Evolutionary conservation across 2,797 vertebrate species (phyloP).

Genomic region (Argentina silus): DNA sequence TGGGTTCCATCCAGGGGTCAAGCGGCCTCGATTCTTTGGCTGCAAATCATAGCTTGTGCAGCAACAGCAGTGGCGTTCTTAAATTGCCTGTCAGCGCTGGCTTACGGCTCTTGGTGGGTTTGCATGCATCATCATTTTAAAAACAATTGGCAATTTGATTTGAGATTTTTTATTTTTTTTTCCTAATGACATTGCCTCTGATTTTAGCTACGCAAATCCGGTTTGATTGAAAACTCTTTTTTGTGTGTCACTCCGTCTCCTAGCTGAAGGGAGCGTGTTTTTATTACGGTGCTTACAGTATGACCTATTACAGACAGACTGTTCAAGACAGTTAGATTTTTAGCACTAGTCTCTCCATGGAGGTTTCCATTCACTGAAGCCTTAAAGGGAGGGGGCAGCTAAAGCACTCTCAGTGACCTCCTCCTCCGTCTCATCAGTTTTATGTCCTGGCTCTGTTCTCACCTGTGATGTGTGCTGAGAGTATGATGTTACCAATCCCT

Average conservation of each 20-base stretch:
- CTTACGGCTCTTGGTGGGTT: constrained; percentile 22
- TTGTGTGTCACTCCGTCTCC: no score
- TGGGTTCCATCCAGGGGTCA: constrained; percentile 74
- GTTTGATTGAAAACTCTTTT: neutral
- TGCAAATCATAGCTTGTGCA: constrained; percentile 67
- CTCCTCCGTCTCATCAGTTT: constrained; percentile 21
- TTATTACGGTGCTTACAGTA: no score
- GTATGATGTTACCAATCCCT: constrained; percentile 51
- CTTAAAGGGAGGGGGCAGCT: neutral
- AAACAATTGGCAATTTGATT: neutral
- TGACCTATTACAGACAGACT: no score
- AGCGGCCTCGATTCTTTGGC: constrained; percentile 62
- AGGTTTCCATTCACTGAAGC: neutral
- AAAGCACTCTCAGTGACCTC: neutral
- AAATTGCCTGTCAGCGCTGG: constrained; percentile 43
- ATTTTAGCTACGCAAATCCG: neutral
- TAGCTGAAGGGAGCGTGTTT: no score
- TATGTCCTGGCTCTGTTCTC: constrained; percentile 30
- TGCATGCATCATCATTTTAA: constrained; percentile 7
- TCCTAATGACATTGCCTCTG: neutral
- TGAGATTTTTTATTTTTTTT: neutral
- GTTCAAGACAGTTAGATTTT: no score
- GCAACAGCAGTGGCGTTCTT: constrained; percentile 47
- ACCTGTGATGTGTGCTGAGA: constrained; percentile 37
- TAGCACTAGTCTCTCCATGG: neutral